A percentile compares a stretch with the other conserved stretches of the same genome.
These are phyloP conservation scores for Hyphantria cunea DNA, from an alignment of 1,140 invertebrate genomes.

Conservation along the genomic window DNA sequence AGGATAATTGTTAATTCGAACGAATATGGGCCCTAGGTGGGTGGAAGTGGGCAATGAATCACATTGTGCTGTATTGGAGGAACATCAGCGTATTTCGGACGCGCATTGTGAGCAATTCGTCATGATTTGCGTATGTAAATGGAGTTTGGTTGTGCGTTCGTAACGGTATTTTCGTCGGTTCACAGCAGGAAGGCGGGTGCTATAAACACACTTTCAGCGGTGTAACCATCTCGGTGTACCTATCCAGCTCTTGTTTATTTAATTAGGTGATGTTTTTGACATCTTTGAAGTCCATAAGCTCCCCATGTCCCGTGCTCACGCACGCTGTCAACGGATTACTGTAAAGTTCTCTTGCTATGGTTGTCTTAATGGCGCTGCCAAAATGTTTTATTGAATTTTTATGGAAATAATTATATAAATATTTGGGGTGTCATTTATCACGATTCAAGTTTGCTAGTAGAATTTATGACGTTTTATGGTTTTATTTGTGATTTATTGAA, in stretches of 20 bases:
- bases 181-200: slow-evolving; percentile 75
- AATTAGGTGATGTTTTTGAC: slow-evolving; percentile 16
- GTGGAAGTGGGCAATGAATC: slow-evolving; percentile 36
- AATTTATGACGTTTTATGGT: slow-evolving; percentile 1
- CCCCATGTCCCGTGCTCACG: slow-evolving; percentile 10
- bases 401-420: slow-evolving; percentile 12
- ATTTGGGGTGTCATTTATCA: slow-evolving; percentile 14
- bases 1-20: slow-evolving; percentile 33
- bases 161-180: slow-evolving; percentile 78
- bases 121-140: slow-evolving; percentile 79
- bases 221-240: slow-evolving; percentile 47
- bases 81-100: slow-evolving; percentile 52
- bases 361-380: slow-evolving; percentile 1
- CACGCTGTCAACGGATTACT: slow-evolving; percentile 14
- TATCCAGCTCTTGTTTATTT: slow-evolving; percentile 39
- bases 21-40: slow-evolving; percentile 36
- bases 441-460: not conserved
- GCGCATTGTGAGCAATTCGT: slow-evolving; percentile 72
- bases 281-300: not conserved
- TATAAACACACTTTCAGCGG: slow-evolving; percentile 77
- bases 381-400: slow-evolving; percentile 16
- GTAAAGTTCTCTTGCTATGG: not conserved
- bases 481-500: slow-evolving; percentile 4
- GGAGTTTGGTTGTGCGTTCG: slow-evolving; percentile 68
- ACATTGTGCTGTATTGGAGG: slow-evolving; percentile 27